Evolutionary conservation across 2,888 invertebrate species (phyloP).

Genomic region (Meiosimyza decipiens): DNA sequence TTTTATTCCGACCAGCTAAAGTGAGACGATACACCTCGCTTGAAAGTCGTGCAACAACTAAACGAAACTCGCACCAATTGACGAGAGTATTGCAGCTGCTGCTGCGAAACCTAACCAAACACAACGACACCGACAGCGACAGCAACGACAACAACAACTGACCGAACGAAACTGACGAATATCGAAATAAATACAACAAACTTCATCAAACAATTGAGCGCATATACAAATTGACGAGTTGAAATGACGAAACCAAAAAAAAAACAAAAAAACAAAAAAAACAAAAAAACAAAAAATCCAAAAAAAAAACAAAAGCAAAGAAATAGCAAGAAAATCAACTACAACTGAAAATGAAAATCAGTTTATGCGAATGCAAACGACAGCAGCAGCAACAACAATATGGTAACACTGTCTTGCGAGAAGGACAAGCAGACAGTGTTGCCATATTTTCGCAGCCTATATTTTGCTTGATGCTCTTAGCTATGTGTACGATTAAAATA

Average conservation of each 20-base stretch:
- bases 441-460: background rate
- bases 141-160: constrained; percentile 8
- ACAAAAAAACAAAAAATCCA: constrained; percentile 6
- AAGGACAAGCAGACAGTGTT: background rate
- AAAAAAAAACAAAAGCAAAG: constrained; percentile 3
- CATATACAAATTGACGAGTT: background rate
- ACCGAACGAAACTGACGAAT: constrained; percentile 28
- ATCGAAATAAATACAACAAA: constrained; percentile 6
- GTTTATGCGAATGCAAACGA: background rate
- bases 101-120: background rate
- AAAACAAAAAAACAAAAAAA: constrained; percentile 33
- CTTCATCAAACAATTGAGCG: constrained; percentile 14
- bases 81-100: constrained; percentile 32
- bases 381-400: constrained; percentile 13
- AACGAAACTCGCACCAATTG: constrained; percentile 41
- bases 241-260: constrained; percentile 36
- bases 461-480: constrained; percentile 3
- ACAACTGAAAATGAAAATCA: background rate
- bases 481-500: background rate
- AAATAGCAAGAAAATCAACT: background rate
- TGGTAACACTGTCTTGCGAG: constrained; percentile 17
- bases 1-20: constrained; percentile 27
- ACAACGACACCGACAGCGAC: background rate
- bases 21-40: constrained; percentile 56
- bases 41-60: constrained; percentile 61